Conservation (phyloP, 1,140 invertebrate genomes). For the Trinorchestia longiramus region DNA sequence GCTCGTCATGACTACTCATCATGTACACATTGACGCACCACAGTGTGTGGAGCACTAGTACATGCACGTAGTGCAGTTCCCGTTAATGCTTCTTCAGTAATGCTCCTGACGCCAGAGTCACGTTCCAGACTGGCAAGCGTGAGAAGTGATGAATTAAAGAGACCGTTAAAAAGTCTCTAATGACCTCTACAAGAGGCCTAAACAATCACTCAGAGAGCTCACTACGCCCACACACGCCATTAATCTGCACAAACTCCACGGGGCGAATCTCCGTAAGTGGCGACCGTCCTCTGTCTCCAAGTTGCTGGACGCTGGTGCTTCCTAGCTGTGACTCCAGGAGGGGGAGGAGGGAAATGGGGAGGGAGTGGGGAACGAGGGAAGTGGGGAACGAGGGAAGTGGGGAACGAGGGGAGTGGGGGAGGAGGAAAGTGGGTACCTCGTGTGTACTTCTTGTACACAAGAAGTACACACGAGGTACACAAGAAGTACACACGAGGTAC, state of each 20-base stretch:
- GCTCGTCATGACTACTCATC: no score
- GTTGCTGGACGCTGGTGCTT: neutral
- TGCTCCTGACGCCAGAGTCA: no score
- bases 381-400: no score
- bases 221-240: neutral
- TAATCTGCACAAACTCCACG: neutral
- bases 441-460: no score
- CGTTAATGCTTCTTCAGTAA: no score
- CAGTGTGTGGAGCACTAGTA: no score
- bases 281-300: neutral
- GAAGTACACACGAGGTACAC: no score
- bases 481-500: no score
- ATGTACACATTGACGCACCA: no score
- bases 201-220: neutral
- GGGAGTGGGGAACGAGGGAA: neutral
- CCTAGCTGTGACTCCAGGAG: neutral
- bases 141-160: neutral
- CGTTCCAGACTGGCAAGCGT: neutral
- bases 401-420: neutral
- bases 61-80: no score
- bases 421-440: neutral
- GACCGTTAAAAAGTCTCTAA: neutral
- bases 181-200: neutral
- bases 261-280: neutral
- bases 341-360: no score